phyloP scores from a whole-genome alignment of 2,113 vertebrate genomes.

The Cygnus buccinator region DNA sequence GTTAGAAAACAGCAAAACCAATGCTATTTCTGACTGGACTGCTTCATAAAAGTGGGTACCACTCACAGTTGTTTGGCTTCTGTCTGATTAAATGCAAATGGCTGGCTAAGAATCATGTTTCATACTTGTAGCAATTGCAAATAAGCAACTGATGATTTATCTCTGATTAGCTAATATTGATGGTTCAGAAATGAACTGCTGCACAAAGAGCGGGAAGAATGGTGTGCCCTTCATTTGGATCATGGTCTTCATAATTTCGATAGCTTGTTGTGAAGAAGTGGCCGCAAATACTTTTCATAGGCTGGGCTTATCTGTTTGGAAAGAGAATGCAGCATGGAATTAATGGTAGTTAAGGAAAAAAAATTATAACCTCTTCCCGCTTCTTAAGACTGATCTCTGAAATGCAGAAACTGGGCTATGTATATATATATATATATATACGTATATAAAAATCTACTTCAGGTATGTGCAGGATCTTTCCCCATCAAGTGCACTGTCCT shows the following conservation, averaged over 20 bases:
- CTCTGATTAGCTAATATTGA: conserved; percentile 46
- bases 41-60: not conserved
- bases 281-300: conserved; percentile 79
- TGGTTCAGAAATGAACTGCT: not conserved
- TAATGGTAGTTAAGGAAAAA: not conserved
- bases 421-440: no score
- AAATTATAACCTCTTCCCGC: no score
- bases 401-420: not conserved
- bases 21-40: not conserved
- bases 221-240: not conserved
- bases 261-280: conserved; percentile 71
- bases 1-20: not conserved
- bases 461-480: not conserved
- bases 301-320: conserved; percentile 73
- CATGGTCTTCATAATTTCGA: conserved; percentile 70
- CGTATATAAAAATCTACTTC: not conserved
- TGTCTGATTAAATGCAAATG: conserved; percentile 17
- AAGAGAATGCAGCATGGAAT: conserved; percentile 35
- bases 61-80: not conserved
- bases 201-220: not conserved
- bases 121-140: not conserved
- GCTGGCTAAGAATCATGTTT: not conserved
- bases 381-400: not conserved
- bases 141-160: conserved; percentile 45
- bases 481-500: not conserved